Conservation (phyloP, 2,888 invertebrate genomes). For the Kryphioiulus occultus region DNA sequence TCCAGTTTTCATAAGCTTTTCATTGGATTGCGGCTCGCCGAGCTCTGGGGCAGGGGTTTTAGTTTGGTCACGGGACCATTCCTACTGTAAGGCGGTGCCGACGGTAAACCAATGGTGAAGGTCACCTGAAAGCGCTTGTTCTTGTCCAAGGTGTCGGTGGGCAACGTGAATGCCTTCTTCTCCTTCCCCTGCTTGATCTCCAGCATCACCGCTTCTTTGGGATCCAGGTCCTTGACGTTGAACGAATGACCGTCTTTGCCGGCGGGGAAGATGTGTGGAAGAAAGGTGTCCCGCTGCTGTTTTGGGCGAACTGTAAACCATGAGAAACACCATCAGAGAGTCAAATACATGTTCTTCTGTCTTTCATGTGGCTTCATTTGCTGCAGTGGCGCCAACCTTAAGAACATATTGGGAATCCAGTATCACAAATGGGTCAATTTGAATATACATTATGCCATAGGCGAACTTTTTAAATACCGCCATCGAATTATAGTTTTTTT, state of each 20-base stretch:
- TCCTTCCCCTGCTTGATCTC: constrained; percentile 87
- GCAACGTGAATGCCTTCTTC: constrained; percentile 81
- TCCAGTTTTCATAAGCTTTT: constrained; percentile 21
- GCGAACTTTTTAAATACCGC: too few species aligned
- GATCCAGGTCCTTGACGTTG: constrained; percentile 54
- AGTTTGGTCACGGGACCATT: not conserved
- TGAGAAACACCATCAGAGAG: too few species aligned
- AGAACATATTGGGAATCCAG: too few species aligned
- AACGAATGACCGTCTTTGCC: constrained; percentile 58
- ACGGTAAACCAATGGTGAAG: constrained; percentile 72
- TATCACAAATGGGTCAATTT: too few species aligned
- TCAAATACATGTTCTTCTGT: too few species aligned
- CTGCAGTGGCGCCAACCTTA: too few species aligned
- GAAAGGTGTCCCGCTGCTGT: constrained; percentile 44
- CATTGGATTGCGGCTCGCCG: not conserved
- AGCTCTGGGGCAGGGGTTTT: constrained; percentile 15
- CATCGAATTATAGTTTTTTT: too few species aligned
- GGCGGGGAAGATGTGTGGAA: constrained; percentile 52
- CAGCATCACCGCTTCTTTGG: constrained; percentile 65
- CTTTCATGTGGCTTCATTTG: too few species aligned
- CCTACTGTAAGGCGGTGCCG: not conserved
- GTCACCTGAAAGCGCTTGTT: constrained; percentile 92
- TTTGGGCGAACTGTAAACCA: constrained; percentile 45
- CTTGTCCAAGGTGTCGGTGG: constrained; percentile 84
- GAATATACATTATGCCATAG: too few species aligned